Evolutionary conservation across 2,797 vertebrate species (phyloP).

Genomic region (Gymnothorax javanicus): DNA sequence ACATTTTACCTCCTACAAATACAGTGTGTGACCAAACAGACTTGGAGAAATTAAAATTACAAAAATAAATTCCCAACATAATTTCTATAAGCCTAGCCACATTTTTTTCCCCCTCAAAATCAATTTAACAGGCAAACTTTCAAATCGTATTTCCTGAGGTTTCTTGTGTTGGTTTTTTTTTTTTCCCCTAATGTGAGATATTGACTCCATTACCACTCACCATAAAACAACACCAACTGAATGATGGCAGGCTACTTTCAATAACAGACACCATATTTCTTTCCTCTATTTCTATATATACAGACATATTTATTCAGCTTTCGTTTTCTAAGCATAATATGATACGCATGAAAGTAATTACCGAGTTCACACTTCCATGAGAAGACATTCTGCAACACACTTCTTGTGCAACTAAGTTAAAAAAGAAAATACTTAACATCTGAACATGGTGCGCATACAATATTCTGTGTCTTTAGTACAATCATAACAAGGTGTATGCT

Average conservation of each 20-base stretch:
- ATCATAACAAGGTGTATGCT: constrained; percentile 15
- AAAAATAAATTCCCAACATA: not conserved
- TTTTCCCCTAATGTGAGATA: not conserved
- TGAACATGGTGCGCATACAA: constrained; percentile 8
- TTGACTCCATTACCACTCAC: not conserved
- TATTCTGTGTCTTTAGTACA: constrained; percentile 7
- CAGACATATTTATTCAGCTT: not conserved
- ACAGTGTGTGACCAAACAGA: not conserved
- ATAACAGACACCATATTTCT: not conserved
- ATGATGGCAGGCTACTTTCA: not conserved
- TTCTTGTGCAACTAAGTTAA: constrained; percentile 12
- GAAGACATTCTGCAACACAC: not conserved
- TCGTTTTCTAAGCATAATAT: not conserved
- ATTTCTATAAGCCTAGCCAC: not conserved
- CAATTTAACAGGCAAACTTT: not conserved
- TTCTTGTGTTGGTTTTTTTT: not conserved
- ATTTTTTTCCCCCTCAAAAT: not conserved
- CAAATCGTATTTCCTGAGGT: constrained; percentile 16
- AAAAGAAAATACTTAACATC: not conserved
- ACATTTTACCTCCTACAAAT: not conserved
- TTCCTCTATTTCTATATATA: not conserved
- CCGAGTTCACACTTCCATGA: not conserved
- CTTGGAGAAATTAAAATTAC: constrained; percentile 1
- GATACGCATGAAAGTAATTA: not conserved
- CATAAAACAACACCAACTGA: not conserved